Base-by-base conservation (phyloP, 2,113 vertebrate species). In the Istiophorus platypterus region DNA sequence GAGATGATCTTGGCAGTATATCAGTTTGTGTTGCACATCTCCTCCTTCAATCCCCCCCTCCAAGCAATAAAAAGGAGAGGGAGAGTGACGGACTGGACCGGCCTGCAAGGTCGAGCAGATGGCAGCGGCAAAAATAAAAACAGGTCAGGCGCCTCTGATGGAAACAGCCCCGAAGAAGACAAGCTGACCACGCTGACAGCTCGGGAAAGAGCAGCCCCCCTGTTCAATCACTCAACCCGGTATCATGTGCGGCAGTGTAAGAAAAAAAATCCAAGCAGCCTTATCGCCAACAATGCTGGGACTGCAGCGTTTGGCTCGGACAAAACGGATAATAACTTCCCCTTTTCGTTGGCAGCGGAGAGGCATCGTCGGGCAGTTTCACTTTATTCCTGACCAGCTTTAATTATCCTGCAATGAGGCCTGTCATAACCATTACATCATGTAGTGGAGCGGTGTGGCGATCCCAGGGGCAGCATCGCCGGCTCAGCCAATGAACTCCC, bases 361-460 rank as follows among this genome's bases (percentile, higher is more conserved):
- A 67, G 77, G 77, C 79, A 80, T 88, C 88, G 85, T 72, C 59
- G 27, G 63, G 61, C 79, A 59, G 18, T 80, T 84, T 78, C 45
- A 54, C 71, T 87, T 90, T 76, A 79, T 90, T 87, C 62, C 86
- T 47, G 85, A 86, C 86, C 83, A 63, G 65, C 86, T 90, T 88
- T 89, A 91, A 92, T 93, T 89, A 85, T 79, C 78, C 75, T 58
- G 81, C 84, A 89, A 88, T 72, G 67, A 86, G 82, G 76, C 80
- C 85, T 91, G 90, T 93, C 88, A 91, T 84, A 85, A 90, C 89
- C 85, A 82, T 89, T 89, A 87, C 88, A 91, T 92, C 88, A 88
- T 82, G 91, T 89, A 85, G 78, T 76, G 69, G 85, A 74, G 83
- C 58, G 20, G 78, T 29, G 82, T 20, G 64, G 87, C 68, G 51